Evolutionary conservation across 2,797 vertebrate species (phyloP).

Genomic region (Momotus momota): DNA sequence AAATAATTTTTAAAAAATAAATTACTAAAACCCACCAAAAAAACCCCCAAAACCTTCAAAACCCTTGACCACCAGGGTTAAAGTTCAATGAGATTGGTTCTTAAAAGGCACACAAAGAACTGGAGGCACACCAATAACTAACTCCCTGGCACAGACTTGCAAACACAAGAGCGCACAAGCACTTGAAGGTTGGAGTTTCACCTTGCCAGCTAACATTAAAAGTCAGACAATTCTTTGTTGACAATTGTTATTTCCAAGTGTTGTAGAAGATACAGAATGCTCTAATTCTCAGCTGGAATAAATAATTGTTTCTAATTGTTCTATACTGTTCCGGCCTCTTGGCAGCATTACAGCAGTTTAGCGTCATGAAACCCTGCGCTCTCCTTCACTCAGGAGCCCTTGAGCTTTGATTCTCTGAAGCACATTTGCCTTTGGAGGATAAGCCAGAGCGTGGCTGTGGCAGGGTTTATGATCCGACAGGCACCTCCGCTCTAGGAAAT

Average conservation of each 20-base stretch:
- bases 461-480: neutral
- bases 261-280: neutral
- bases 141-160: fast-evolving
- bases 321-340: neutral
- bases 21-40: neutral
- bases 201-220: neutral
- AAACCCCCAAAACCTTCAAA: neutral
- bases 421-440: too few relatives aligned
- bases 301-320: neutral
- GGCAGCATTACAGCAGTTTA: neutral
- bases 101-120: neutral
- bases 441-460: neutral
- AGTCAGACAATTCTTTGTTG: neutral
- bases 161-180: neutral
- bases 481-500: neutral
- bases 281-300: neutral
- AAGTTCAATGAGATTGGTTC: neutral
- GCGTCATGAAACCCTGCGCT: fast-evolving
- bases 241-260: neutral
- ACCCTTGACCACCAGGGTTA: neutral
- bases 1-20: too few relatives aligned
- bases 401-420: neutral
- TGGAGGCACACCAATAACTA: neutral
- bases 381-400: neutral
- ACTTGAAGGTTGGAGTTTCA: neutral